phyloP scores from a whole-genome alignment of 37 sponge, comb jelly and placozoan species.

The Lycopodina hypogea region DNA sequence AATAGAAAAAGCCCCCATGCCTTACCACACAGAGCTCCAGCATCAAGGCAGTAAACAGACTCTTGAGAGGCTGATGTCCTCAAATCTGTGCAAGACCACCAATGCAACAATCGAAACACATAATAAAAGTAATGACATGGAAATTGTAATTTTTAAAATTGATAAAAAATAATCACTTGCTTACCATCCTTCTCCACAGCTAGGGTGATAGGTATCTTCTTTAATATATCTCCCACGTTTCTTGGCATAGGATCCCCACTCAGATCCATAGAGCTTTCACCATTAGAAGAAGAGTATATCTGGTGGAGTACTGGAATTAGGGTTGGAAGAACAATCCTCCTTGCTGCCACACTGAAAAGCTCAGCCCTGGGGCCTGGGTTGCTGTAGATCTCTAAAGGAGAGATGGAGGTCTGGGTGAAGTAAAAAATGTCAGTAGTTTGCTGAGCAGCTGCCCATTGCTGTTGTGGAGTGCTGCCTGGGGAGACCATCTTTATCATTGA shows the following conservation, averaged over 20 bases:
- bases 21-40: too few relatives aligned
- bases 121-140: too few relatives aligned
- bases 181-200: slow-evolving; percentile 22
- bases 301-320: slow-evolving; percentile 1
- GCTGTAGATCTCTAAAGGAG: not conserved
- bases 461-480: not conserved
- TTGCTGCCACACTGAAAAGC: not conserved
- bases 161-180: not conserved
- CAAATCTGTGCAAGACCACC: not conserved
- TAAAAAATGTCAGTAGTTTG: not conserved
- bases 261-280: too few relatives aligned
- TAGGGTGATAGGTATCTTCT: slow-evolving; percentile 11
- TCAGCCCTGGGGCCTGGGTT: not conserved
- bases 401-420: not conserved
- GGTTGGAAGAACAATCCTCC: not conserved
- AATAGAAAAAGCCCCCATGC: too few relatives aligned
- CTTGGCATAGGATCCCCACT: not conserved
- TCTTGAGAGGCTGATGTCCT: not conserved
- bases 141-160: not conserved
- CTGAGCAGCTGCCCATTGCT: slow-evolving; percentile 22
- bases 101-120: too few relatives aligned
- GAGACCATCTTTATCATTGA: not conserved
- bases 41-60: not conserved
- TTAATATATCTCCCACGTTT: not conserved
- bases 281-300: not conserved